Evolutionary conservation across 30 jellyfish, hydroid and myxozoan genomes (phyloP).

Genomic region (Cassiopea xamachana): DNA sequence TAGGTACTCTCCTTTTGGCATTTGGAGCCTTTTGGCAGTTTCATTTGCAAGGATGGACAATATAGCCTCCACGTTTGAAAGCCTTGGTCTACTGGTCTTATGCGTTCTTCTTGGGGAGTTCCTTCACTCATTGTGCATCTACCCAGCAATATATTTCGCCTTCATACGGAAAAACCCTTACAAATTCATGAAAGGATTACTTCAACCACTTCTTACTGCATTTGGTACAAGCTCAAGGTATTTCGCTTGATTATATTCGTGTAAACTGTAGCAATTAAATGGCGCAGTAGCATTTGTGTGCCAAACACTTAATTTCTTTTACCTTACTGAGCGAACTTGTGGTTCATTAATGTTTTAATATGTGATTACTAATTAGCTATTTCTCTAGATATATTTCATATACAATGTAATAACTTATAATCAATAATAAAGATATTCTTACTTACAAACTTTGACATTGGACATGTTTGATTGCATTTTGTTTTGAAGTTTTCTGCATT

Average conservation of each 20-base stretch:
- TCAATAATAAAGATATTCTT: too few relatives aligned
- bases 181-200: constrained; percentile 65
- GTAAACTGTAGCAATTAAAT: too few relatives aligned
- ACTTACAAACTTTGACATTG: too few relatives aligned
- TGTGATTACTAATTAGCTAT: too few relatives aligned
- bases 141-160: constrained; percentile 70
- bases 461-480: too few relatives aligned
- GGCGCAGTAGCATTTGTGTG: too few relatives aligned
- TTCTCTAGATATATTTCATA: too few relatives aligned
- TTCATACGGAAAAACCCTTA: constrained; percentile 78
- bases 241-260: not conserved
- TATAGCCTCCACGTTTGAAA: constrained; percentile 71
- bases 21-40: constrained; percentile 84
- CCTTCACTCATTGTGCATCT: constrained; percentile 68
- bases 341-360: too few relatives aligned
- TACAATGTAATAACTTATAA: too few relatives aligned
- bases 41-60: constrained; percentile 82
- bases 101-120: constrained; percentile 79
- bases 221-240: constrained; percentile 97
- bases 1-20: constrained; percentile 94
- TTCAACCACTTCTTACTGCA: constrained; percentile 90
- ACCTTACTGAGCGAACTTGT: too few relatives aligned
- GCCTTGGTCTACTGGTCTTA: constrained; percentile 85
- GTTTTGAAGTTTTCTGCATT: too few relatives aligned
- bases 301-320: too few relatives aligned